phyloP scores from a whole-genome alignment of 1,140 invertebrate species.

The Pteromalus puparum region DNA sequence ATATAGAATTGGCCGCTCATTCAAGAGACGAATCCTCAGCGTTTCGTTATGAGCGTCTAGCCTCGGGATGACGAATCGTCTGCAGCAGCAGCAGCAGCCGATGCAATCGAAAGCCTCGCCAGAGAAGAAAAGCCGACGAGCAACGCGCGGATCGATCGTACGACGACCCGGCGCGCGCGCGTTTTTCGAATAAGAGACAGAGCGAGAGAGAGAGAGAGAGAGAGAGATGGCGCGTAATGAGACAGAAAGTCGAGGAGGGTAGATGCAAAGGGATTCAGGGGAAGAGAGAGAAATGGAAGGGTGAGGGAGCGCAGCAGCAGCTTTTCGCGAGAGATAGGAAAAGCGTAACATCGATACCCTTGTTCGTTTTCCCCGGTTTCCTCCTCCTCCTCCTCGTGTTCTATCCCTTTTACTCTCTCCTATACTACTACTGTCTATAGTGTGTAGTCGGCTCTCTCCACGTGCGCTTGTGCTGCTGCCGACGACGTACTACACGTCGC shows the following conservation, averaged over 20 bases:
- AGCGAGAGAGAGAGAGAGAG: conserved; percentile 20
- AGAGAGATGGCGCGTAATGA: background rate
- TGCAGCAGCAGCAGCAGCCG: background rate
- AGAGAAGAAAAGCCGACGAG: conserved; percentile 29
- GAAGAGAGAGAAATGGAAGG: background rate
- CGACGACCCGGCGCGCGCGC: conserved; percentile 44
- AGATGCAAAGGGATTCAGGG: background rate
- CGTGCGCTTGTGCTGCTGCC: background rate
- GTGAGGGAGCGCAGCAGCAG: background rate
- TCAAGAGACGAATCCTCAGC: background rate
- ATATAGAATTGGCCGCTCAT: conserved; percentile 19
- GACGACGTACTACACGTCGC: background rate
- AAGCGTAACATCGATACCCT: conserved; percentile 51
- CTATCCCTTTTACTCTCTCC: background rate
- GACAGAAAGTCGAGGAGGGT: conserved; percentile 17
- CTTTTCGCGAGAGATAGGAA: conserved; percentile 27
- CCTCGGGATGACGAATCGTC: conserved; percentile 37
- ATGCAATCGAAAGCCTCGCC: conserved; percentile 50
- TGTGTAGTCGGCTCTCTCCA: background rate
- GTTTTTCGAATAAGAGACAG: conserved; percentile 43
- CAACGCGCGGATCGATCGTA: conserved; percentile 45
- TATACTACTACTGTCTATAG: background rate
- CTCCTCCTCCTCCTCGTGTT: background rate
- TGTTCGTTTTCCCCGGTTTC: conserved; percentile 39
- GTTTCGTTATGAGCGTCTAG: conserved; percentile 41